Evolutionary conservation across 2,888 invertebrate species (phyloP).

Genomic region (Argyresthia albistria): DNA sequence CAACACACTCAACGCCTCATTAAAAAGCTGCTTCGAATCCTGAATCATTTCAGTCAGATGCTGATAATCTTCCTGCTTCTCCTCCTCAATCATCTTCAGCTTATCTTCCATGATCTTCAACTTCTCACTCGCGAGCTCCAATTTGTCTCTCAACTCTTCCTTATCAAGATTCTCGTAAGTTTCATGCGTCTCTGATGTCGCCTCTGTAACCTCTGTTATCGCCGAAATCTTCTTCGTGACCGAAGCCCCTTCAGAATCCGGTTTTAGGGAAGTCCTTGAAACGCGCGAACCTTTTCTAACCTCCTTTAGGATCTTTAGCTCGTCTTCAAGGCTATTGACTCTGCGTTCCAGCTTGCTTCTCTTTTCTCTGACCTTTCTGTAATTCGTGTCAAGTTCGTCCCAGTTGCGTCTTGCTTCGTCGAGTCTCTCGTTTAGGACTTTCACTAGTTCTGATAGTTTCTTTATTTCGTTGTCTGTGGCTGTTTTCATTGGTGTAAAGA

Average conservation of each 20-base stretch:
- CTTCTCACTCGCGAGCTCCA: constrained; percentile 77
- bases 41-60: constrained; percentile 71
- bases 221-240: neutral
- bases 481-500: constrained; percentile 65
- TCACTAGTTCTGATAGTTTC: constrained; percentile 71
- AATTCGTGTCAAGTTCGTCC: constrained; percentile 68
- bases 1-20: constrained; percentile 60
- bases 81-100: constrained; percentile 74
- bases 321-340: constrained; percentile 31
- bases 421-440: constrained; percentile 69
- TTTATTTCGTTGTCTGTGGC: constrained; percentile 76
- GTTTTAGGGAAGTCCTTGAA: constrained; percentile 31
- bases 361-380: constrained; percentile 71
- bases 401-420: constrained; percentile 72
- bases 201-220: neutral
- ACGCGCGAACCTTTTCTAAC: constrained; percentile 33
- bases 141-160: constrained; percentile 52
- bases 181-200: constrained; percentile 16
- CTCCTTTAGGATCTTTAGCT: constrained; percentile 33
- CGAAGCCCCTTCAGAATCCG: constrained; percentile 18
- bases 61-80: constrained; percentile 72
- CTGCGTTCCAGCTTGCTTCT: constrained; percentile 44
- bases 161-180: constrained; percentile 38
- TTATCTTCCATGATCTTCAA: constrained; percentile 75
- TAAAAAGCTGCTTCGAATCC: constrained; percentile 69